These are phyloP conservation scores for Typhlomys cinereus DNA, from an alignment of 2,113 vertebrate genomes.

Conservation along the genomic window DNA sequence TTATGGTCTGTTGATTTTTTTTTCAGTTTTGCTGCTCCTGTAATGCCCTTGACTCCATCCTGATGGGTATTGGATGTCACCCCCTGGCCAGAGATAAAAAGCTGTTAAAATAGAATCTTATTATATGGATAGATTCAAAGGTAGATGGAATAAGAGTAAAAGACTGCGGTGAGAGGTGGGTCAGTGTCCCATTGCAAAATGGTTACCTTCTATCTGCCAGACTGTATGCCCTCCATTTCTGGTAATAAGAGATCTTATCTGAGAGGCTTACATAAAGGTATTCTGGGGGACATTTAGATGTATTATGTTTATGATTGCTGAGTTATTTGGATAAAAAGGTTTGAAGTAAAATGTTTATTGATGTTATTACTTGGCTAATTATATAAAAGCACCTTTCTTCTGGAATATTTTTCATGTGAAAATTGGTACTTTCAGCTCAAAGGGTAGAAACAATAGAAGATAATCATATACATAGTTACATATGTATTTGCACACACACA, in stretches of 20 bases:
- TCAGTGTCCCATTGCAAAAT: too few relatives aligned
- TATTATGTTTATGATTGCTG: slow-evolving; percentile 44
- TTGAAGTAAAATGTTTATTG: slow-evolving; percentile 50
- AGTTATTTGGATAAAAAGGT: slow-evolving; percentile 29
- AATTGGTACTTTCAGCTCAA: not conserved
- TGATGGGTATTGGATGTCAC: too few relatives aligned
- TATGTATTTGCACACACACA: not conserved
- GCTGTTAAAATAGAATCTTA: too few relatives aligned
- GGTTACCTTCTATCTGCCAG: too few relatives aligned
- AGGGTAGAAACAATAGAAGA: not conserved
- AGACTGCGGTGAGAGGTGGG: too few relatives aligned
- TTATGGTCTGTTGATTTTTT: too few relatives aligned
- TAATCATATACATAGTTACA: not conserved
- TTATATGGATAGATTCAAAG: too few relatives aligned
- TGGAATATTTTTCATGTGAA: slow-evolving; percentile 7
- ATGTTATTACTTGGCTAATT: not conserved
- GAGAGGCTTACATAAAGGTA: not conserved
- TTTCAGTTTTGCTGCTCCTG: too few relatives aligned
- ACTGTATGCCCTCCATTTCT: too few relatives aligned
- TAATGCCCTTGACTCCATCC: too few relatives aligned
- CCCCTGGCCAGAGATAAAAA: too few relatives aligned
- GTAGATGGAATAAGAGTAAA: too few relatives aligned
- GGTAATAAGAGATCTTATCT: slow-evolving; percentile 16
- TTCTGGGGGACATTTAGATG: not conserved
- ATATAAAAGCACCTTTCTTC: not conserved